A percentile compares a stretch with the other conserved stretches of the same genome.
These are phyloP conservation scores for Psittacula derbiana DNA, from an alignment of 2,797 vertebrate species.

Conservation along the genomic window DNA sequence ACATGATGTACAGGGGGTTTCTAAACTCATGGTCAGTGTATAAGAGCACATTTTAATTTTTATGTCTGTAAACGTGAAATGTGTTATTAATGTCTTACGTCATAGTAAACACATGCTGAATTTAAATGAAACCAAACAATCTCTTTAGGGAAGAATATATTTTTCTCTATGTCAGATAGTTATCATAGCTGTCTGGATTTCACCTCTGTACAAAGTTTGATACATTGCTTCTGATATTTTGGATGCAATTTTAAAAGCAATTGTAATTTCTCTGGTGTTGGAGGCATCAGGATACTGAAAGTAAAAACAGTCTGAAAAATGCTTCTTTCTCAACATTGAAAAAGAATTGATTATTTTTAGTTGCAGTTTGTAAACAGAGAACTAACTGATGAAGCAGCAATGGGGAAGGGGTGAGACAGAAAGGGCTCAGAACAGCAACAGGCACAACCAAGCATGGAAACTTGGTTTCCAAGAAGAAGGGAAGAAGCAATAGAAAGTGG, in stretches of 20 bases:
- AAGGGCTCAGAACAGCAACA: neutral
- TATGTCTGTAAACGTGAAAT: neutral
- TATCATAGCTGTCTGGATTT: neutral
- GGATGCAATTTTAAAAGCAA: neutral
- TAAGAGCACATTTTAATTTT: neutral
- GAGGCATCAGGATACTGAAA: neutral
- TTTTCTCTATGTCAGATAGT: neutral
- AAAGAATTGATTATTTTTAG: neutral
- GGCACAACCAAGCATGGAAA: neutral
- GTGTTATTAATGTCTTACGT: neutral
- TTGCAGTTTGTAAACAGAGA: neutral
- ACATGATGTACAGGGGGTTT: neutral
- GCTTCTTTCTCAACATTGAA: neutral
- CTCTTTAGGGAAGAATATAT: neutral
- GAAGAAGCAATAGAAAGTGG: neutral
- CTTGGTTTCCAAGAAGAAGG: neutral
- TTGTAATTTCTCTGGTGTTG: neutral
- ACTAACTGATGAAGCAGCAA: neutral
- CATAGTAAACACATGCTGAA: neutral
- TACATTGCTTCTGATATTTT: neutral
- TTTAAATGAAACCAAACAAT: neutral
- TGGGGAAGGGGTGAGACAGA: neutral
- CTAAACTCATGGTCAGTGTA: neutral
- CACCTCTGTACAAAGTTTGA: neutral
- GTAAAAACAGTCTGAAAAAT: neutral